Percentiles rank a stretch among this genome's conserved stretches.
phyloP scores from a whole-genome alignment of 2,113 vertebrate genomes.

The Carlito syrichta region DNA sequence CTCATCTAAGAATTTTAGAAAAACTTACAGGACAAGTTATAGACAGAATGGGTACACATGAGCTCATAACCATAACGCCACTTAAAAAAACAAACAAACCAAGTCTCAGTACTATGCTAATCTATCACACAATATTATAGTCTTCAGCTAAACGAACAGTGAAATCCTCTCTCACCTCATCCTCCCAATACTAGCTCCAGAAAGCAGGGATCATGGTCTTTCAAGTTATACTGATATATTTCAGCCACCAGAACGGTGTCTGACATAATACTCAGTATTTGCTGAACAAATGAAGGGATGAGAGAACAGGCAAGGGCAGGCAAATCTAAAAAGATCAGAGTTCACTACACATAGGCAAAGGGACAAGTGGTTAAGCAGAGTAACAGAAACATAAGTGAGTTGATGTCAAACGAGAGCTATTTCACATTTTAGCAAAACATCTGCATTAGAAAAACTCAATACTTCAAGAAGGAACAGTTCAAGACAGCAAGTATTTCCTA shows the following conservation, averaged over 20 bases:
- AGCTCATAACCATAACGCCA: neutral
- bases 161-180: neutral
- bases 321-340: neutral
- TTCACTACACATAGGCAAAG: neutral
- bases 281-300: neutral
- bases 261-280: neutral
- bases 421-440: conserved; percentile 4
- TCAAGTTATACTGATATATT: neutral
- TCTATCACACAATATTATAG: neutral
- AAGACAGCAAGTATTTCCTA: neutral
- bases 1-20: neutral
- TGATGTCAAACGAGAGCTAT: neutral
- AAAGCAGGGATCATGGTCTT: neutral
- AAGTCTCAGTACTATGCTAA: neutral
- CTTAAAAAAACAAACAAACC: neutral
- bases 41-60: neutral
- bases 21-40: conserved; percentile 6
- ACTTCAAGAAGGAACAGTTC: neutral
- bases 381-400: neutral
- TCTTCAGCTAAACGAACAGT: neutral
- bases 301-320: neutral
- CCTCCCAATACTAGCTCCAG: neutral
- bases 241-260: neutral
- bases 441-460: neutral
- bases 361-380: neutral